Base-by-base conservation (phyloP, 2,888 invertebrate genomes). In the Ichneumon xanthorius region DNA sequence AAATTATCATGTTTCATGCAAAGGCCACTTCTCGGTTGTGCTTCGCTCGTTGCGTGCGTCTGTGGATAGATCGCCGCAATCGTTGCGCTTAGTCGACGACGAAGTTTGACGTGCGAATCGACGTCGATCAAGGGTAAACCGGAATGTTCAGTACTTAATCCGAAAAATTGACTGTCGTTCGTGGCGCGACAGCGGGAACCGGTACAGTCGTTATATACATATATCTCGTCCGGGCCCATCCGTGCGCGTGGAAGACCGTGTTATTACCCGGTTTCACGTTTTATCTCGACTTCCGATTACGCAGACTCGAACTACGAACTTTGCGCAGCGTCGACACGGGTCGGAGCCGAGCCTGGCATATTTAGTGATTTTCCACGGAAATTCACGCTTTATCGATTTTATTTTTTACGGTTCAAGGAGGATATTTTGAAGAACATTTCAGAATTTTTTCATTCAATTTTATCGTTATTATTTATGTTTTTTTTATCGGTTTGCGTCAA, bases 1-100 rank as follows among this genome's bases (percentile, higher is more conserved):
- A 73, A 63, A 73, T 73, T 45, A 61, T 40, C 58, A 26, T 73
- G 40, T 61, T 19, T 45, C 19, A 7, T 26, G 19, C 22, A 72
- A 61, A 58, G 7, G 61, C 6, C 61, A 30, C 30, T 5, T 30
- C 30, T 30, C 30, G 4, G 30, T 19, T 16, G 16, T 14, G 6
- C 16, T 58, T 16, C 73, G 33, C 33, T 33, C 61, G 26, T 26
- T 61, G 63, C 11, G 30, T 63, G 48, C 63, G 33, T 75, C 61
- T 61, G 63, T 50, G 48, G 61, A 1, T n/a, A 16, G 11, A 48
- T n/a, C 58, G n/a, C 45, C 9, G 4, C 45, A 14, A 48, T 63
- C n/a, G 30, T 63, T 61, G 33, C 22, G 30, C 61, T 63, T 63
- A 33, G 61, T 63, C 61, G 30, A 30, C 61, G 61, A 6, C 16